Evolutionary conservation across 2,888 invertebrate species (phyloP).

Genomic region (Calliopum simillimum): DNA sequence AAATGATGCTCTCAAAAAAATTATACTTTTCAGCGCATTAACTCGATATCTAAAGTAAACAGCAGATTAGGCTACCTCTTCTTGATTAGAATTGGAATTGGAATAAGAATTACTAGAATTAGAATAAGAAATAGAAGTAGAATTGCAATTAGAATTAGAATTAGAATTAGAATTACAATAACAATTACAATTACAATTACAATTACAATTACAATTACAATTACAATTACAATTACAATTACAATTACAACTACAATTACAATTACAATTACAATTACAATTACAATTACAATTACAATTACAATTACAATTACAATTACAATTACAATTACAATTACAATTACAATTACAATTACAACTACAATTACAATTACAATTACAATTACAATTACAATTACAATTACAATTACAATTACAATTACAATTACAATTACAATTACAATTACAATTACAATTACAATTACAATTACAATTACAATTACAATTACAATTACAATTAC

Average conservation of each 20-base stretch:
- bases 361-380: constrained; percentile 8
- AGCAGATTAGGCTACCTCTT: too few relatives aligned
- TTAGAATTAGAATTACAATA: neutral
- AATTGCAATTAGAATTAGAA: constrained; percentile 1
- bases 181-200: neutral
- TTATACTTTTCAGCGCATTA: too few relatives aligned
- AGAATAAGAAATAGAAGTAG: neutral
- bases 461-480: constrained; percentile 3
- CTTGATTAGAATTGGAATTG: neutral
- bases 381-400: neutral
- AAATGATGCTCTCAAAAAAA: too few relatives aligned
- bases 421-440: neutral
- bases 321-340: constrained; percentile 1
- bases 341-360: neutral
- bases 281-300: neutral
- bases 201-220: neutral
- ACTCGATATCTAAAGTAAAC: too few relatives aligned
- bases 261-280: neutral
- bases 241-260: too few relatives aligned
- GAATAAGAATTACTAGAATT: neutral
- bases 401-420: constrained; percentile 4
- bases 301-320: neutral
- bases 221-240: neutral
- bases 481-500: constrained; percentile 1
- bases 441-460: constrained; percentile 4